Evolutionary conservation across 2,888 invertebrate species (phyloP).

Genomic region (Ephialtes manifestator): DNA sequence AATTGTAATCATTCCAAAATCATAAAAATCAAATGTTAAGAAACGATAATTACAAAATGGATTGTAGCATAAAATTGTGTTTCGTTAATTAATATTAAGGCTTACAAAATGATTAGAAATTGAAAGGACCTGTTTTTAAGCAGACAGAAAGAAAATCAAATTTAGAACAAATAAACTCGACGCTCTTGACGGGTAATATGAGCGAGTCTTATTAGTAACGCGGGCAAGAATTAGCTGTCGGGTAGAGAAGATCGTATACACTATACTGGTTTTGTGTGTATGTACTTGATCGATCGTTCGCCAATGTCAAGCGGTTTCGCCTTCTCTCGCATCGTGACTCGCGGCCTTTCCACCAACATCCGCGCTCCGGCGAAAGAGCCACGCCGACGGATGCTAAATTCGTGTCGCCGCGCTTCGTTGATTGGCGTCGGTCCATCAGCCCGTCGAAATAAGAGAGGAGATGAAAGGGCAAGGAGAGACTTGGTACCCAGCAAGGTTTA

Average conservation of each 20-base stretch:
- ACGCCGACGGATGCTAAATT: slow-evolving; percentile 71
- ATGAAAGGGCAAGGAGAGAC: slow-evolving; percentile 65
- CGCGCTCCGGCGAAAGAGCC: slow-evolving; percentile 4
- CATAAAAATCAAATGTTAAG: too few relatives aligned
- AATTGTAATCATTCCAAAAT: too few relatives aligned
- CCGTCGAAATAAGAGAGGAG: slow-evolving; percentile 66
- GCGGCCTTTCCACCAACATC: slow-evolving; percentile 11
- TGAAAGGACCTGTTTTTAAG: slow-evolving; percentile 85
- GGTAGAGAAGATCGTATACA: slow-evolving; percentile 16
- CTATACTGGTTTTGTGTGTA: background rate
- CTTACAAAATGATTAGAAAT: too few relatives aligned
- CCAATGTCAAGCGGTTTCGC: slow-evolving; percentile 65
- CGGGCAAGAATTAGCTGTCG: slow-evolving; percentile 61
- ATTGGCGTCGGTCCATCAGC: slow-evolving; percentile 74
- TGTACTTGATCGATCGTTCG: slow-evolving; percentile 67
- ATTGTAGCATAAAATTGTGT: too few relatives aligned
- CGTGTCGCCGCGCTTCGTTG: slow-evolving; percentile 71
- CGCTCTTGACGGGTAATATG: background rate
- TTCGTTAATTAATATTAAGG: too few relatives aligned
- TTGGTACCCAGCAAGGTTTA: slow-evolving; percentile 55
- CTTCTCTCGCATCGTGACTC: slow-evolving; percentile 36
- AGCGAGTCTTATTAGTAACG: slow-evolving; percentile 51
- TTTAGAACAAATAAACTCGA: slow-evolving; percentile 18
- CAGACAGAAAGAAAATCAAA: slow-evolving; percentile 27
- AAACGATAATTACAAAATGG: too few relatives aligned